Evolutionary conservation across 2,888 invertebrate genomes (phyloP), one percentile per base, ranked within the genome.

Genomic region (Maniola hyperantus): DNA sequence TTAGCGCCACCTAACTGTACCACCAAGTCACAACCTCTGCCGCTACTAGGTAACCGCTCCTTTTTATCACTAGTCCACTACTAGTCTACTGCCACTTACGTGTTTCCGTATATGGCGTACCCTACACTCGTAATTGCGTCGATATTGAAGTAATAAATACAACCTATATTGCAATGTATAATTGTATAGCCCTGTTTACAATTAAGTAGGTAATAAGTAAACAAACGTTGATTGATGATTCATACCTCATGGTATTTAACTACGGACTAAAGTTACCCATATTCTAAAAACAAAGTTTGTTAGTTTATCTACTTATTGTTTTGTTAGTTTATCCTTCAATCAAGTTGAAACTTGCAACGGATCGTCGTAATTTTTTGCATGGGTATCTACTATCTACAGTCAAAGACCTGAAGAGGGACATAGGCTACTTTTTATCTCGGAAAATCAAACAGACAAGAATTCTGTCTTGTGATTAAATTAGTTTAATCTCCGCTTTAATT

Each of bases 1-100:
- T 85, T 84, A 84, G 78, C 79, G 77, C 76, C 77, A 74, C 72
- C 67, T 86, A 86, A 84, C 85, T 81, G 85, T 85, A 82, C 78
- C 78, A 71, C 73, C 79, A 39, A 39, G 78, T 77, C 80, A 78
- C 79, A 78, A 78, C 78, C 77, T 78, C 79, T 78, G 75, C 65
- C 77, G 78, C 78, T 78, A 78, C 75, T 65, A 42, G 73, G 54
- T 72, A 57, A 70, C 60, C 68, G 67, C 68, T 66, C 66, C 68
- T 69, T 63, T 54, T 46, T 63, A 68, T 68, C 59, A 73, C 50
- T 51, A 26, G 11, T 51, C 48, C 50, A 5, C 66, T 67, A 50
- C 42, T 62, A 53, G 39, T 51, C 36, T 42, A 51, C 51, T 10
- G 5, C 20, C 34, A 39, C 26, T 62, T 63, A 55, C 69, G 48